phyloP scores from a whole-genome alignment of 2,888 invertebrate genomes.

The Platycheirus rosarum region DNA sequence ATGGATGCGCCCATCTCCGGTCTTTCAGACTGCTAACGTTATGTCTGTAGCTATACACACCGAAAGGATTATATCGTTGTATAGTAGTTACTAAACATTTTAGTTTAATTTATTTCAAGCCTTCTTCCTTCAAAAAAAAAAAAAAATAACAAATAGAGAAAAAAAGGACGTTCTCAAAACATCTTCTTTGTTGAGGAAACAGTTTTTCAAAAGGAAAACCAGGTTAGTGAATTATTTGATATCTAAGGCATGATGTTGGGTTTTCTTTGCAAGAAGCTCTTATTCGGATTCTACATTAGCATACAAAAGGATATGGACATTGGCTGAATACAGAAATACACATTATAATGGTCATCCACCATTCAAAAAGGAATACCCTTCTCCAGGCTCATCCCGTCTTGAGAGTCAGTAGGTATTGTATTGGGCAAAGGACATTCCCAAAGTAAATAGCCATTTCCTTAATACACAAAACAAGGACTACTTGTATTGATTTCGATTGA shows the following conservation, averaged over 20 bases:
- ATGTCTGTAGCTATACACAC: neutral
- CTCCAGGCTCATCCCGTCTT: neutral
- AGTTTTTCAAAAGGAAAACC: slow-evolving; percentile 43
- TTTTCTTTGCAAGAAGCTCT: slow-evolving; percentile 26
- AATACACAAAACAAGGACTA: slow-evolving; percentile 5
- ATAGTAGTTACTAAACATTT: slow-evolving; percentile 54
- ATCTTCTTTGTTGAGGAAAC: slow-evolving; percentile 16
- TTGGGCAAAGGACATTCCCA: slow-evolving; percentile 18
- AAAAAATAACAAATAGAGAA: neutral
- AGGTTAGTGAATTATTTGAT: slow-evolving; percentile 61
- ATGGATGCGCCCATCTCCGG: slow-evolving; percentile 48
- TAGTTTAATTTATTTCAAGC: slow-evolving; percentile 60
- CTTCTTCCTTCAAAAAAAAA: slow-evolving; percentile 14
- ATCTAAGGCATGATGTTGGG: slow-evolving; percentile 40
- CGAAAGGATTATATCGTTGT: slow-evolving; percentile 41
- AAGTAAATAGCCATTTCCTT: slow-evolving; percentile 19
- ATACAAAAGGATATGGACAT: slow-evolving; percentile 60
- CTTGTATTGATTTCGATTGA: slow-evolving; percentile 47
- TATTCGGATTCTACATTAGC: slow-evolving; percentile 52
- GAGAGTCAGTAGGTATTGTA: neutral
- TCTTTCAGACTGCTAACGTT: slow-evolving; percentile 2
- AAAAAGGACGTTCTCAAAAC: neutral
- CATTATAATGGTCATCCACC: slow-evolving; percentile 22
- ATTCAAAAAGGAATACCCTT: slow-evolving; percentile 5
- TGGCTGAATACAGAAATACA: slow-evolving; percentile 26